Evolutionary conservation across 2,113 vertebrate species (phyloP), one percentile per base, ranked within the genome.

Genomic region (Phalacrocorax carbo): DNA sequence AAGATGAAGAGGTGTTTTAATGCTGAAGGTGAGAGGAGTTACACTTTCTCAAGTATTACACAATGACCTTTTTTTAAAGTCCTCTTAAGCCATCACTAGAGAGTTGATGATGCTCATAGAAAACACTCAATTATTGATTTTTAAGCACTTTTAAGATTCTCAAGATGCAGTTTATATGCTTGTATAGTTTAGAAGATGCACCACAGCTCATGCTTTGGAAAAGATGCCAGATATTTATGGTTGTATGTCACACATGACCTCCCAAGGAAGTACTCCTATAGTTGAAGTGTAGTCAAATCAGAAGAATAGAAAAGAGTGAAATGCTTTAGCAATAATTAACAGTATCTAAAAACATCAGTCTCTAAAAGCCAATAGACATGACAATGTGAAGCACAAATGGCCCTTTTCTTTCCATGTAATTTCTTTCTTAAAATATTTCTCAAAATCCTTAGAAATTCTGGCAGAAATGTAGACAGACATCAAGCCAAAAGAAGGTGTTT

Each of bases 51-150:
- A 96, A 97, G 95, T 89, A 87, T 94, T 95, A 96, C 84, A 97
- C 93, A 95, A 96, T 96, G 97, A 96, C 95, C 97, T 96, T 97
- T 96, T 97, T 96, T 96, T 77, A 91, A 95, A 94, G 86, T 94
- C 93, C 95, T 97, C 96, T 97, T 97, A 94, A 96, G 42, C 92
- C 81, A 85, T 89, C 91, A 94, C 94, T 95, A 95, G 84, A 93
- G 78, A 88, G 81, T 87, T 93, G 84, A 97, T 97, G 95, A 94
- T 96, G 94, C 96, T 96, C 93, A 87, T 93, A 93, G 26, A 95
- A 95, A 96, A 94, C 96, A 94, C 96, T 97, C 95, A 94, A 91
- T 89, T 95, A 97, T 95, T 97, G 95, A 97, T 97, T 96, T 96
- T 91, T 85, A 93, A 96, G 96, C 86, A 97, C 93, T 91, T 96